Evolutionary conservation across 1,140 invertebrate species (phyloP), one percentile per base, ranked within the genome.

Genomic region (Drosophila neocordata): DNA sequence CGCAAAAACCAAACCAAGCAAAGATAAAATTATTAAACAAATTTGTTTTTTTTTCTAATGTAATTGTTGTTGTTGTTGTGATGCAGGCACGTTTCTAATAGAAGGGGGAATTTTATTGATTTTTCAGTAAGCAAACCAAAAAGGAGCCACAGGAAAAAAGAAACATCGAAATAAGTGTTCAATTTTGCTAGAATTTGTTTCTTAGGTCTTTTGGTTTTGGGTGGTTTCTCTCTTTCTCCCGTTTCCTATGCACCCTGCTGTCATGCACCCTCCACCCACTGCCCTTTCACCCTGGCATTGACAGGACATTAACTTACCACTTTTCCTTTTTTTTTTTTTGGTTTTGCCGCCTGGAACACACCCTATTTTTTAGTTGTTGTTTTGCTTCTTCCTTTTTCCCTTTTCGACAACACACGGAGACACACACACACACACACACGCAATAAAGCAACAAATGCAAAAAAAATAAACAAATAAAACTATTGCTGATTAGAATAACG

Each of bases 291-390:
- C 41, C 41, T 48, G 41, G 41, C 41, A 48, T 48, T 48, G 41
- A 48, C 41, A 48, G 41, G 41, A 48, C 41, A 48, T 48, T 48
- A 48, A 48, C 41, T 48, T 48, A 48, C 41, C 41, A 48, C 41
- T 15, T 48, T 20, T 13, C 15, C 41, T 48, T 48, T 18, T 18
- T 48, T 48, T 48, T 48, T 48, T 44, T 18, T 12, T 48, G 15
- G 41, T 18, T 48, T 48, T 48, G 41, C 41, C 41, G 41, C 41
- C 41, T 48, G 41, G 41, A 48, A 48, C 41, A 48, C 41, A 48
- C 41, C 41, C 41, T 48, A 18, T 20, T 48, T 48, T 48, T 48
- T 48, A 48, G 41, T 48, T 48, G 41, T 20, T 48, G 41, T 48
- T 18, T 48, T 48, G 41, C 15, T 48, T 20, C 41, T 48, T 48